Base-by-base conservation (phyloP, 2,113 vertebrate genomes). In the Labeo rohita region DNA sequence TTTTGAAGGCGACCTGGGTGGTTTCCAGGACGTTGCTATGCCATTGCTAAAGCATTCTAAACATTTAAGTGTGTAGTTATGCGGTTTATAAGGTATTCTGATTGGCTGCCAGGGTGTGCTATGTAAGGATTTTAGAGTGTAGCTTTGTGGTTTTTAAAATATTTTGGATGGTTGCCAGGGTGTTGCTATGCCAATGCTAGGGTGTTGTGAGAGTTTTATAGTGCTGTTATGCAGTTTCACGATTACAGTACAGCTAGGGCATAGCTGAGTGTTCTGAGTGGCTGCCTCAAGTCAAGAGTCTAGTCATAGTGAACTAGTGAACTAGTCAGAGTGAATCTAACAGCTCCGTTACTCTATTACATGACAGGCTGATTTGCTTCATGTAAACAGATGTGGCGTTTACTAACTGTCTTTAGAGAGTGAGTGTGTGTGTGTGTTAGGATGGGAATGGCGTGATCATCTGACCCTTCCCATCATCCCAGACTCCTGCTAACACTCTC, bases 371-470 rank as follows among this genome's bases (percentile, higher is more conserved):
- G 49, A 6, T 77, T 28, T 77, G 8, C 49, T 54, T 77, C 73
- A 83, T 81, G 65, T 84, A 43, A 73, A 70, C 56, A 34, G 43
- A 54, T 80, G 82, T 50, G 23, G 28, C 15, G 13, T 85, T 49
- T 12, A 65, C 61, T 81, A 39, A 49, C 52, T 75, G 45, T 76
- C 49, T 54, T 52, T 49, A 34, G 47, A 80, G 34, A n/a, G 78
- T 36, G 36, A 36, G 36, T 21, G 73, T 87, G 49, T 23, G 49
- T 23, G 45, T 2, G 28, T 12, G 65, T 75, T 28, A 52, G 89
- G 90, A 90, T 95, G 94, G 93, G 93, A 95, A 94, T 89, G 16
- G 85, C 83, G 86, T 90, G 93, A 85, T 92, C 92, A 90, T 82
- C 43, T 94, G 94, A 95, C 93, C 94, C 89, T 84, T 90, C 78